Conservation (phyloP, 2,113 vertebrate genomes). For the Irena cyanogastra region DNA sequence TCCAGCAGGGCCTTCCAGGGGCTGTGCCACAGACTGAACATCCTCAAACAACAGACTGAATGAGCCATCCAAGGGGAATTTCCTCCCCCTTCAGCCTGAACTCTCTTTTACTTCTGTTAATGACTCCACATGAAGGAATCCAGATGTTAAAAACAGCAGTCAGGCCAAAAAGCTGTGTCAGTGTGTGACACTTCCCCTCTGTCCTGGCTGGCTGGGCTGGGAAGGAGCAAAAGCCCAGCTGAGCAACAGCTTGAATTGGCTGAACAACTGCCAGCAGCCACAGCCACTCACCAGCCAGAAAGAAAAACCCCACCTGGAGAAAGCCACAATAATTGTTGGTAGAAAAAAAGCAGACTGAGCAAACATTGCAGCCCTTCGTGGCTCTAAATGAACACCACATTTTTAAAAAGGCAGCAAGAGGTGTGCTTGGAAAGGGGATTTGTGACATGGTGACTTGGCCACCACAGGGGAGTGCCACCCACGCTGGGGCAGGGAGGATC, state of each 20-base stretch:
- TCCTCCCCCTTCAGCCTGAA: neutral
- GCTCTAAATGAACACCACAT: neutral
- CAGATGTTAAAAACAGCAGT: neutral
- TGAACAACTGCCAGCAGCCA: neutral
- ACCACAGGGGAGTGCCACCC: neutral
- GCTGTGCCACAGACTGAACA: neutral
- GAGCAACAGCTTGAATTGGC: neutral
- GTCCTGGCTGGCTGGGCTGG: neutral
- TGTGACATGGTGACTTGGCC: neutral
- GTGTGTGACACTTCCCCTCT: neutral
- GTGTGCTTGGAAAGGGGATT: neutral
- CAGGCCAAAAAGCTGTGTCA: neutral
- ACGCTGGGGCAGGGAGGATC: rapidly evolving
- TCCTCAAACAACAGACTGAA: neutral
- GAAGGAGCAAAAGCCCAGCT: neutral
- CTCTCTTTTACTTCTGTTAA: neutral
- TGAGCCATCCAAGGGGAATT: neutral
- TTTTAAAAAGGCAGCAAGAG: neutral
- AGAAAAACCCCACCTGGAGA: neutral
- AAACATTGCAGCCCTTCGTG: rapidly evolving
- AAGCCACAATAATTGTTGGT: neutral
- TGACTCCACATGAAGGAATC: neutral
- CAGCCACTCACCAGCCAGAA: neutral
- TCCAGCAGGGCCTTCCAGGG: neutral
- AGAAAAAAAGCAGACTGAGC: neutral